Conservation (phyloP, 2,113 vertebrate genomes). For the Corythornis cristatus region DNA sequence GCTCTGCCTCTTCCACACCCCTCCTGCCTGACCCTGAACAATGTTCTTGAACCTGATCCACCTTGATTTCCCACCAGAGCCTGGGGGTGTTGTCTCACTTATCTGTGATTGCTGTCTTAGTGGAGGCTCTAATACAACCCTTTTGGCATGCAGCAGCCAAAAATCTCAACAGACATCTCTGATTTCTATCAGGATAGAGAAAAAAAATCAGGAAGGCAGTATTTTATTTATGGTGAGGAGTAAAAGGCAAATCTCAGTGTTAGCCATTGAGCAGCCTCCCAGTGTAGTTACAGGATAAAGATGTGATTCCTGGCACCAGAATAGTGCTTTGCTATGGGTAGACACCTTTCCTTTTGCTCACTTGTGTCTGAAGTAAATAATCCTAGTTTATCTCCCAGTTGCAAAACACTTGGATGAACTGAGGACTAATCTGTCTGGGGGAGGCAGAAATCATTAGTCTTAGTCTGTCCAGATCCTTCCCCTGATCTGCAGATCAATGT, state of each 20-base stretch:
- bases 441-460: background rate
- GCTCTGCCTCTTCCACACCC: background rate
- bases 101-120: background rate
- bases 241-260: background rate
- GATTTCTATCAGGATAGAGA: background rate
- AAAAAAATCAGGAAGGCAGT: background rate
- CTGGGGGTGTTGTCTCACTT: background rate
- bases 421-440: background rate
- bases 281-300: background rate
- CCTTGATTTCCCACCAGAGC: background rate
- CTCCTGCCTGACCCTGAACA: background rate
- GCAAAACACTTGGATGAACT: conserved; percentile 1
- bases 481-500: background rate
- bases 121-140: background rate
- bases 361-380: background rate
- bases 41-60: background rate
- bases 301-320: background rate
- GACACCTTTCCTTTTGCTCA: background rate
- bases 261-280: background rate
- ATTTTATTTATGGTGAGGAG: background rate
- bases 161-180: background rate
- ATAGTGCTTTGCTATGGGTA: background rate
- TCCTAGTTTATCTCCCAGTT: background rate
- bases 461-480: background rate
- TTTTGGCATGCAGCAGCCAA: background rate